Evolutionary conservation across 2,113 vertebrate genomes (phyloP), one percentile per base, ranked within the genome.

Genomic region (Dipodomys merriami): DNA sequence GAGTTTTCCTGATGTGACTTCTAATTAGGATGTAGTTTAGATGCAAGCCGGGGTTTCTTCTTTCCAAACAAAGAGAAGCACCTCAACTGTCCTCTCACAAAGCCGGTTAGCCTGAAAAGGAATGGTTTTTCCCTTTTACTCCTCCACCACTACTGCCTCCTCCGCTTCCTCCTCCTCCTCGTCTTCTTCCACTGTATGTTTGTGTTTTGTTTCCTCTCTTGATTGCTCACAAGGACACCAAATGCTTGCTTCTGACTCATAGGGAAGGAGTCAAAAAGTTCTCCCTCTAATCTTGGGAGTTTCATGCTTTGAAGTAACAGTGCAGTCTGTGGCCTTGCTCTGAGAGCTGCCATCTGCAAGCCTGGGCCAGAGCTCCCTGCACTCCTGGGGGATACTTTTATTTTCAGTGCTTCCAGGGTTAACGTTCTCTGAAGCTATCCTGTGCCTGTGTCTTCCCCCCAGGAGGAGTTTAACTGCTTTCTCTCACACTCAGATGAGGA

Each of bases 1-100:
- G 88, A 71, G 49, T 91, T 80, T 93, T 76, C 79, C 83, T 78
- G 23, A 57, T 62, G 81, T 69, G 65, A 6, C 62, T 86, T 94
- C 92, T 96, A 83, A 96, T 94, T 96, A 94, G 80, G 81, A 78
- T 76, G 64, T 53, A 83, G 46, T 84, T 92, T 95, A 91, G 88
- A 67, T 62, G 84, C 80, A 90, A 91, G 76, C 88, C 73, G 88
- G 2, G 30, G 90, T 93, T 93, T 83, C 79, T 92, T 74, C 35
- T 67, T 92, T 96, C 82, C 25, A 89, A 88, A 94, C 83, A 91
- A 83, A 94, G 84, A 92, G 74, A 84, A 90, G 87, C 77, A 90
- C 88, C 90, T 93, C 90, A 77, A 85, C 35, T 4, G 7, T 67
- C 39, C 23, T 80, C 67, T 57, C 71, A 67, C 78, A 57, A 81